Percentiles rank a stretch among this genome's conserved stretches.
Evolutionary conservation across 2,113 vertebrate genomes (phyloP).

Genomic region (Dromiciops gliroides): DNA sequence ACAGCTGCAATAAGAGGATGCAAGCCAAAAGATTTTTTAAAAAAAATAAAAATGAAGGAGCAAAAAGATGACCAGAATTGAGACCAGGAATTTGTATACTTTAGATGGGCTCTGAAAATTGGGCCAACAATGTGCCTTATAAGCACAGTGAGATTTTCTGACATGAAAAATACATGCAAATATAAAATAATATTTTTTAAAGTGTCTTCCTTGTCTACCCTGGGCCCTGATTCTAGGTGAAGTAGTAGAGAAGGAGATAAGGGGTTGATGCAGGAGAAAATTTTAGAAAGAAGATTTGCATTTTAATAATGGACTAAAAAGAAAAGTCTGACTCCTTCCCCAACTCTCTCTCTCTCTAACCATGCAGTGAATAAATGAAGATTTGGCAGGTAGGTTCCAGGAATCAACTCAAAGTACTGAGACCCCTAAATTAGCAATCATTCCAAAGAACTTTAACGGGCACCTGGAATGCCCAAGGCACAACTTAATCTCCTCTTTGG

Average conservation of each 20-base stretch:
- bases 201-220: background rate
- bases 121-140: background rate
- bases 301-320: background rate
- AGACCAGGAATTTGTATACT: background rate
- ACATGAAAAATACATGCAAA: background rate
- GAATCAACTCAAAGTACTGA: background rate
- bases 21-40: background rate
- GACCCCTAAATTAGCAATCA: background rate
- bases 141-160: background rate
- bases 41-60: background rate
- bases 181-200: background rate
- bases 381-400: background rate
- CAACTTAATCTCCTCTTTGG: background rate
- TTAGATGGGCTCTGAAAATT: background rate
- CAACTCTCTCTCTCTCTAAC: background rate
- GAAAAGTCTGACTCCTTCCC: background rate
- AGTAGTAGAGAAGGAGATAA: background rate
- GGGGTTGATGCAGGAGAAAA: background rate
- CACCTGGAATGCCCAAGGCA: background rate
- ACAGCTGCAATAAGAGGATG: background rate
- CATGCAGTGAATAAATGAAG: background rate
- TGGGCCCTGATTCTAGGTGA: background rate
- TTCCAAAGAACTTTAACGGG: background rate
- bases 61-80: background rate
- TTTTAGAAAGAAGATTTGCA: background rate